These are phyloP conservation scores for Nomada lathburiana DNA, from an alignment of 2,888 invertebrate genomes.

Conservation along the genomic window DNA sequence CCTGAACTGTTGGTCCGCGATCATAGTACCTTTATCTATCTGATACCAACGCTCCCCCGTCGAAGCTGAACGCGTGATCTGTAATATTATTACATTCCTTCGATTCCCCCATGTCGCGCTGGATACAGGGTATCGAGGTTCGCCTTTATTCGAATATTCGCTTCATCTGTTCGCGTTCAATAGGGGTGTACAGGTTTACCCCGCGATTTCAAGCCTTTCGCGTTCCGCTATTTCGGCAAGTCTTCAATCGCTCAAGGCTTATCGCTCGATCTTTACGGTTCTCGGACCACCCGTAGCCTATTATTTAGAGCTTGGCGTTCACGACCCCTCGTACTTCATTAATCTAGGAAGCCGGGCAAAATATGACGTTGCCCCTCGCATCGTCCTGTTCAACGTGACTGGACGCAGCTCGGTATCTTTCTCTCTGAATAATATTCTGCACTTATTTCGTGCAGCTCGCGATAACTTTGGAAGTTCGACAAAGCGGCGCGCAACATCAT, in stretches of 20 bases:
- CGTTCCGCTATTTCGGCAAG: background rate
- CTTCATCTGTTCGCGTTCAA: background rate
- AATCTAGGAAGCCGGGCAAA: background rate
- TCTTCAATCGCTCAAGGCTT: background rate
- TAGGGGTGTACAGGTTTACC: background rate
- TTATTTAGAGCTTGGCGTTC: background rate
- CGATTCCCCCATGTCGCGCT: background rate
- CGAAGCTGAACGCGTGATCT: background rate
- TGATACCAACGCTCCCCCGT: background rate
- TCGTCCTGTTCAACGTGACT: background rate
- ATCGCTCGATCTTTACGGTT: background rate
- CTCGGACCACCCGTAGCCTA: background rate
- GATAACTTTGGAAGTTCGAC: too few relatives aligned
- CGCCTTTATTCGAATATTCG: background rate
- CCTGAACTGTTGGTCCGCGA: slow-evolving; percentile 19
- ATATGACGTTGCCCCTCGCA: background rate
- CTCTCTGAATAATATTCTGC: too few relatives aligned
- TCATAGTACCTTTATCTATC: slow-evolving; percentile 25
- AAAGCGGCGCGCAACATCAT: too few relatives aligned
- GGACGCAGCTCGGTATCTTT: too few relatives aligned
- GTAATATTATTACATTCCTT: slow-evolving; percentile 19
- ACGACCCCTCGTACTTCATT: background rate
- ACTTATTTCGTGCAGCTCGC: too few relatives aligned
- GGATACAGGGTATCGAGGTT: background rate
- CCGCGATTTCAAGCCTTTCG: background rate